phyloP scores from a whole-genome alignment of 1,140 invertebrate species.

The Chrysoperla carnea region DNA sequence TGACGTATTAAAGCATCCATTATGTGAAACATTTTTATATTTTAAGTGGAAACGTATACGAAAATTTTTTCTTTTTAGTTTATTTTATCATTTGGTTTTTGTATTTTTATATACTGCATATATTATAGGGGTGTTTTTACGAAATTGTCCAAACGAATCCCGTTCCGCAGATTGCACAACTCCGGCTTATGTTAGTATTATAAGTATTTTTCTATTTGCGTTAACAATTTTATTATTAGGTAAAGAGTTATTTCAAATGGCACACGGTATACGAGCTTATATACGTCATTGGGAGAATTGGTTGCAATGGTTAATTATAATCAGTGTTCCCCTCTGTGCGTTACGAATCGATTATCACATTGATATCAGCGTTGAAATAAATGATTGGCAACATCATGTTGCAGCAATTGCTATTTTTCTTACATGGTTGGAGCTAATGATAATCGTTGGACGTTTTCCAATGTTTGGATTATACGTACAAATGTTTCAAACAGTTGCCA shows the following conservation, averaged over 20 bases:
- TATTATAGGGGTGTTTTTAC: slow-evolving; percentile 34
- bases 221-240: slow-evolving; percentile 39
- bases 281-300: slow-evolving; percentile 68
- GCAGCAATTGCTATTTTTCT: slow-evolving; percentile 60
- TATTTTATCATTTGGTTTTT: slow-evolving; percentile 60
- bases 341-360: slow-evolving; percentile 17
- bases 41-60: slow-evolving; percentile 67
- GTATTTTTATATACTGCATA: slow-evolving; percentile 53
- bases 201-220: slow-evolving; percentile 36
- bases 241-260: slow-evolving; percentile 58
- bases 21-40: slow-evolving; percentile 63
- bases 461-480: slow-evolving; percentile 71
- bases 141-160: slow-evolving; percentile 15
- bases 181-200: slow-evolving; percentile 25
- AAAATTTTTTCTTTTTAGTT: slow-evolving; percentile 64
- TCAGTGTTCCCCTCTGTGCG: slow-evolving; percentile 40
- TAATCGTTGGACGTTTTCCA: slow-evolving; percentile 67
- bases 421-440: slow-evolving; percentile 64
- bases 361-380: slow-evolving; percentile 20
- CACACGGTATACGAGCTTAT: slow-evolving; percentile 48
- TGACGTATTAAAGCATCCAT: slow-evolving; percentile 58
- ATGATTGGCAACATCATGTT: slow-evolving; percentile 57
- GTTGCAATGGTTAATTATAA: slow-evolving; percentile 59
- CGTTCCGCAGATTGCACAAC: slow-evolving; percentile 20
- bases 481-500: slow-evolving; percentile 68